phyloP scores from a whole-genome alignment of 2,797 vertebrate species.

The Peromyscus eremicus region DNA sequence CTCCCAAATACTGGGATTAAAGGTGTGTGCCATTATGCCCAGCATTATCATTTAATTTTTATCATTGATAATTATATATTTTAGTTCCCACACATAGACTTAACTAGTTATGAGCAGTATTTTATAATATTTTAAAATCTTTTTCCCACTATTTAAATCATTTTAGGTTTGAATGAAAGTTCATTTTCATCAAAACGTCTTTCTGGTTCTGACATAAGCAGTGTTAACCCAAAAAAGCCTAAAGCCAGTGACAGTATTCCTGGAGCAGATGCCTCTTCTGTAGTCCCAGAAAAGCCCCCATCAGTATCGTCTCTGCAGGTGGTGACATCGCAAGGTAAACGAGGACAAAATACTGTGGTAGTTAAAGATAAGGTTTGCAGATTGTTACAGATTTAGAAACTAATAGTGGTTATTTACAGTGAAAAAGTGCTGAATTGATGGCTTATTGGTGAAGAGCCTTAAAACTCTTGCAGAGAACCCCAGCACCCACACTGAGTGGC shows the following conservation, averaged over 20 bases:
- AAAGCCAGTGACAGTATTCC: constrained; percentile 86
- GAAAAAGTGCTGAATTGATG: neutral
- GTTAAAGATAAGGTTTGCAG: constrained; percentile 55
- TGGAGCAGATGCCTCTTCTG: constrained; percentile 63
- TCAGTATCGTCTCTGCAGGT: constrained; percentile 27
- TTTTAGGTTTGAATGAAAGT: constrained; percentile 78
- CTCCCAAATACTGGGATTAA: neutral
- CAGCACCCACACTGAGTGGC: neutral
- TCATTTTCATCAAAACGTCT: constrained; percentile 86
- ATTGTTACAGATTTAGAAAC: constrained; percentile 7
- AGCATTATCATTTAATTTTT: constrained; percentile 17
- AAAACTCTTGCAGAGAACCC: neutral
- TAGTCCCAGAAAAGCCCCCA: constrained; percentile 55
- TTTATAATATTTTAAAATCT: constrained; percentile 55
- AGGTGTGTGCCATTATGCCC: neutral
- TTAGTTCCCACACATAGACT: constrained; percentile 36
- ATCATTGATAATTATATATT: constrained; percentile 9
- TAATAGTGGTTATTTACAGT: neutral
- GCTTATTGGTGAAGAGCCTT: neutral
- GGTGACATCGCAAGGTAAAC: constrained; percentile 75
- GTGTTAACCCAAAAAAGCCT: constrained; percentile 87
- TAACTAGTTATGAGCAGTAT: constrained; percentile 40
- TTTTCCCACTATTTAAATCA: constrained; percentile 64
- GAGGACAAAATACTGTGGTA: neutral
- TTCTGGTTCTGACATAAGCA: constrained; percentile 85